A percentile compares a stretch with the other conserved stretches of the same genome.
phyloP scores from a whole-genome alignment of 2,888 invertebrate species.

The Noctuana brunneofusca region DNA sequence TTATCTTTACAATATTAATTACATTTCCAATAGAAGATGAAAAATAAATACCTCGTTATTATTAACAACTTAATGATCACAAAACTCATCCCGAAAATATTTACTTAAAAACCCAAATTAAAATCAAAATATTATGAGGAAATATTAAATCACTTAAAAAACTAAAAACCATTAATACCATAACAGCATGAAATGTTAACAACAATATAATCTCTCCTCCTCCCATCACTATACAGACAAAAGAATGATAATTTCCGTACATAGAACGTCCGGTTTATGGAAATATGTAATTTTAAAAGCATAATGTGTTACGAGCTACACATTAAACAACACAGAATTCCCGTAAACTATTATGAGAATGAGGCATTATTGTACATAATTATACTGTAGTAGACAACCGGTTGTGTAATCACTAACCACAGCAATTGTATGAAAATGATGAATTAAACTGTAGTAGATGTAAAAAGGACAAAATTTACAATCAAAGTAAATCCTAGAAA shows the following conservation, averaged over 20 bases:
- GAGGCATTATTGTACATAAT: conserved; percentile 2
- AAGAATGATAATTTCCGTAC: conserved; percentile 14
- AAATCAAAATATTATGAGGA: no score
- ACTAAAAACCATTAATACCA: background rate
- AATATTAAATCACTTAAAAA: no score
- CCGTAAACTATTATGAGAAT: background rate
- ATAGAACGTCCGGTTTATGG: conserved; percentile 8
- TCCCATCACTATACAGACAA: conserved; percentile 7
- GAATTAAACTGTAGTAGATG: background rate
- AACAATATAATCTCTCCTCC: background rate
- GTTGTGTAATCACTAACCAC: background rate
- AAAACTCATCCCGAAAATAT: no score
- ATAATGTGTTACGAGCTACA: conserved; percentile 1
- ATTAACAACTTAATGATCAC: no score
- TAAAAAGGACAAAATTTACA: background rate
- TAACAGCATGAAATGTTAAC: background rate
- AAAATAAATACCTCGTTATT: no score
- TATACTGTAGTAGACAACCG: conserved; percentile 4
- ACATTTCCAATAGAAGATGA: no score
- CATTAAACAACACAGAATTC: conserved; percentile 1
- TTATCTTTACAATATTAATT: no score
- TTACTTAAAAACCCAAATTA: no score
- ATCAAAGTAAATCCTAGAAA: background rate
- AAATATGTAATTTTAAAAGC: conserved; percentile 7
- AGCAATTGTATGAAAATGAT: background rate